Evolutionary conservation across 2,888 invertebrate genomes (phyloP).

Genomic region (Hypomecis punctinalis): DNA sequence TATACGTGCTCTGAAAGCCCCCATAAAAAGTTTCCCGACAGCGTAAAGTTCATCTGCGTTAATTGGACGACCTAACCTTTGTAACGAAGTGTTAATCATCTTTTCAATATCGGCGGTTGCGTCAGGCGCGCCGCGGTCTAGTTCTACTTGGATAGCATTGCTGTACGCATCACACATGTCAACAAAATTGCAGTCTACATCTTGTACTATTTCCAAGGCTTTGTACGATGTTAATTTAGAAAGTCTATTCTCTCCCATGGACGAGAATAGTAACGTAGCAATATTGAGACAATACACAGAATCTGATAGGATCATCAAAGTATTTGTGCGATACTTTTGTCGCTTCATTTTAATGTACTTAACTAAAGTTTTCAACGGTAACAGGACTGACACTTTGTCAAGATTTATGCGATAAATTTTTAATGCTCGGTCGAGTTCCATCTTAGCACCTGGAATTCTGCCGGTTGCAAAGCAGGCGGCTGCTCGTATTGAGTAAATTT

Average conservation of each 20-base stretch:
- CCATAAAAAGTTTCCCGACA: conserved; percentile 73
- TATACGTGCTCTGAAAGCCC: conserved; percentile 72
- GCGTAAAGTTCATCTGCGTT: conserved; percentile 74
- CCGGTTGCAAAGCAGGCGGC: conserved; percentile 60
- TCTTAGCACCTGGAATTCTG: conserved; percentile 60
- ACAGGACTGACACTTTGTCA: conserved; percentile 59
- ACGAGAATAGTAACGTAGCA: conserved; percentile 65
- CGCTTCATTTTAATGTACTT: conserved; percentile 53
- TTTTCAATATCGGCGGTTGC: conserved; percentile 67
- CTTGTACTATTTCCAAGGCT: conserved; percentile 67
- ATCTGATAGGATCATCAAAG: conserved; percentile 59
- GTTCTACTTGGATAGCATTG: conserved; percentile 76
- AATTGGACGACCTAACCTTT: conserved; percentile 60
- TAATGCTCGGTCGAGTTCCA: conserved; percentile 63
- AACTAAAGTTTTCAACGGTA: conserved; percentile 56
- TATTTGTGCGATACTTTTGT: conserved; percentile 57
- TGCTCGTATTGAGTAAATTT: conserved; percentile 69
- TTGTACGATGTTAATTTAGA: conserved; percentile 62
- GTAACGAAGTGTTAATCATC: conserved; percentile 63
- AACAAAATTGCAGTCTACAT: conserved; percentile 65
- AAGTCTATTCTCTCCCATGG: conserved; percentile 63
- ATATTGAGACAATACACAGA: conserved; percentile 73
- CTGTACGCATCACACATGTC: conserved; percentile 78
- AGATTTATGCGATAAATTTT: conserved; percentile 66
- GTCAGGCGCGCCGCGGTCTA: conserved; percentile 67